phyloP scores from a whole-genome alignment of 2,888 invertebrate genomes.

The Mechanitis messenoides region DNA sequence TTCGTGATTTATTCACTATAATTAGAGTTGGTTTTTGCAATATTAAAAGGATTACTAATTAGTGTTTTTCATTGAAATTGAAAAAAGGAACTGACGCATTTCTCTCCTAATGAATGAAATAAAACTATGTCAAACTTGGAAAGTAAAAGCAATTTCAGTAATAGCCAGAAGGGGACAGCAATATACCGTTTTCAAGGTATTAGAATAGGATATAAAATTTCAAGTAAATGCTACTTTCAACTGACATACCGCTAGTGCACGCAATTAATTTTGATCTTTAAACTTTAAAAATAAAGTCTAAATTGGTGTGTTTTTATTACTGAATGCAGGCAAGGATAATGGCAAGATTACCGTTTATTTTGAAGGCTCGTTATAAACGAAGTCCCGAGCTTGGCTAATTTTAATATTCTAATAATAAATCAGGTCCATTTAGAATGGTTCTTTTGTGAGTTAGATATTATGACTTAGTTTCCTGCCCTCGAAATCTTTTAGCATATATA shows the following conservation, averaged over 20 bases:
- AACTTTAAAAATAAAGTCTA: not conserved
- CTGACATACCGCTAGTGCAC: not conserved
- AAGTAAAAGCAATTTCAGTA: constrained; percentile 3
- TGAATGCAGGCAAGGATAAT: constrained; percentile 4
- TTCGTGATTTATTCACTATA: too few species aligned
- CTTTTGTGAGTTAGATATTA: too few species aligned
- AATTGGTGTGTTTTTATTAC: not conserved
- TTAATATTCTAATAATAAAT: constrained; percentile 5
- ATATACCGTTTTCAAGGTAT: constrained; percentile 13
- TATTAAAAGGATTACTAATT: constrained; percentile 17
- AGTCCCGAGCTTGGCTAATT: constrained; percentile 1
- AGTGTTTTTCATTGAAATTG: constrained; percentile 10
- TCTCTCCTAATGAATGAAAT: constrained; percentile 17
- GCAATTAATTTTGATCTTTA: constrained; percentile 5
- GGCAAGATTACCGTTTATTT: constrained; percentile 2
- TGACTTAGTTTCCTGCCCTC: too few species aligned
- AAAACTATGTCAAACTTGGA: constrained; percentile 20
- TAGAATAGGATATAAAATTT: constrained; percentile 15
- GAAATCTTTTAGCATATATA: too few species aligned
- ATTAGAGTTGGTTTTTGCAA: constrained; percentile 1
- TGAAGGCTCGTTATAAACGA: constrained; percentile 1
- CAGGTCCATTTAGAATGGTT: not conserved
- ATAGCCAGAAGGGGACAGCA: constrained; percentile 17
- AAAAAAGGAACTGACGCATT: constrained; percentile 16
- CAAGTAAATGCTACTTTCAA: constrained; percentile 7